phyloP scores from a whole-genome alignment of 1,140 invertebrate species.

The Globodera ellingtonae region DNA sequence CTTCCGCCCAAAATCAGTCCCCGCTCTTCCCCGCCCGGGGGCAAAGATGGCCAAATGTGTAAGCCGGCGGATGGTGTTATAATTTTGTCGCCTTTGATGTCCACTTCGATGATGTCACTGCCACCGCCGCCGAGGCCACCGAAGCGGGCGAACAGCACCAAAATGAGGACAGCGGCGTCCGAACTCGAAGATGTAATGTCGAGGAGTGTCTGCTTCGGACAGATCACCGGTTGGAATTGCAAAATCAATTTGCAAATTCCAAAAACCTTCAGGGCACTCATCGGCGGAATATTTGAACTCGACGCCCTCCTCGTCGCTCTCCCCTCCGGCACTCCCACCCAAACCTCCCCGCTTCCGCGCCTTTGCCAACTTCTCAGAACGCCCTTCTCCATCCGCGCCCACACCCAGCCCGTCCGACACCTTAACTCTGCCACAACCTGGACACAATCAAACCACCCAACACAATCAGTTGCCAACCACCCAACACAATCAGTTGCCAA shows the following conservation, averaged over 20 bases:
- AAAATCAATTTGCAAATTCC: no score
- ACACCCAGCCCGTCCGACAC: neutral
- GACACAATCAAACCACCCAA: neutral
- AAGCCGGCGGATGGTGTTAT: neutral
- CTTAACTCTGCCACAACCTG: neutral
- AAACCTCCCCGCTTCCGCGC: constrained; percentile 31
- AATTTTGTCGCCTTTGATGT: constrained; percentile 27
- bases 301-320: neutral
- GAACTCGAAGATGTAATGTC: constrained; percentile 1
- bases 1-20: constrained; percentile 16
- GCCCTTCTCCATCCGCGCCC: neutral
- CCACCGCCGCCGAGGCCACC: constrained; percentile 19
- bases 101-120: constrained; percentile 16
- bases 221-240: neutral
- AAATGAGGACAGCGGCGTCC: neutral
- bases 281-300: neutral
- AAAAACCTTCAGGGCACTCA: neutral
- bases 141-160: neutral
- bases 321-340: constrained; percentile 39
- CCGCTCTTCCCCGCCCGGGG: neutral
- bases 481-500: neutral
- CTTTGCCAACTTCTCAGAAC: neutral
- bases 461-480: neutral
- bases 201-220: constrained; percentile 6
- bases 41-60: neutral